phyloP scores from a whole-genome alignment of 1,140 invertebrate species.

The Drosophila bocki region DNA sequence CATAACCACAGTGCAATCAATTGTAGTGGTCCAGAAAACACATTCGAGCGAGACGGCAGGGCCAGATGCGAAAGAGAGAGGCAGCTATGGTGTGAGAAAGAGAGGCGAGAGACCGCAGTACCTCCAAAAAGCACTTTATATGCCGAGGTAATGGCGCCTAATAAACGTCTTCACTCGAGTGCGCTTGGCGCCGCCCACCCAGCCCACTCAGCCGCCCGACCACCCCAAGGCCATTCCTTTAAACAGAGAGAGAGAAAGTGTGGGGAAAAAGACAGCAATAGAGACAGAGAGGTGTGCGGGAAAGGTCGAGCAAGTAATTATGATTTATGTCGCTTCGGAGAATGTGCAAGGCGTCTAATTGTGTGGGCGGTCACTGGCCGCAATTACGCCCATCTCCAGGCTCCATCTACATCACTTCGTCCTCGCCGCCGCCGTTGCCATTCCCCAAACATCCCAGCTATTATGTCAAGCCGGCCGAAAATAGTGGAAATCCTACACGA shows the following conservation, averaged over 20 bases:
- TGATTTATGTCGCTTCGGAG: conserved; percentile 69
- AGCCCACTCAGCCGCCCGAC: background rate
- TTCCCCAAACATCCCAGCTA: conserved; percentile 21
- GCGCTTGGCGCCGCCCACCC: conserved; percentile 32
- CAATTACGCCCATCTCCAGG: conserved; percentile 58
- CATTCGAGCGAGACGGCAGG: conserved; percentile 15
- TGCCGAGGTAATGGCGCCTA: conserved; percentile 78
- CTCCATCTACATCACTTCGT: conserved; percentile 10
- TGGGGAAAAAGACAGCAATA: background rate
- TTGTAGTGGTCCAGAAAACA: conserved; percentile 69
- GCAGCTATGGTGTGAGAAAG: background rate
- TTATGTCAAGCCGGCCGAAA: conserved; percentile 57
- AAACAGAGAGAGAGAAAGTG: background rate
- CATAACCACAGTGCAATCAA: conserved; percentile 77
- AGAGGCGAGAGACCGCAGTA: conserved; percentile 22
- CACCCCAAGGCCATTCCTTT: conserved; percentile 9
- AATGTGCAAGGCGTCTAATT: conserved; percentile 76
- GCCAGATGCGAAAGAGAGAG: background rate
- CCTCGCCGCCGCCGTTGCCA: background rate
- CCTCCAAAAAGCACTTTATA: conserved; percentile 73
- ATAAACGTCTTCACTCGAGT: conserved; percentile 79
- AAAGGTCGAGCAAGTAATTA: conserved; percentile 67
- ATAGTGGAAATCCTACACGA: conserved; percentile 72
- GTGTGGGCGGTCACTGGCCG: conserved; percentile 62
- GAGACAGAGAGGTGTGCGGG: conserved; percentile 2